Evolutionary conservation across 2,797 vertebrate species (phyloP).

Genomic region (Ispidina picta): DNA sequence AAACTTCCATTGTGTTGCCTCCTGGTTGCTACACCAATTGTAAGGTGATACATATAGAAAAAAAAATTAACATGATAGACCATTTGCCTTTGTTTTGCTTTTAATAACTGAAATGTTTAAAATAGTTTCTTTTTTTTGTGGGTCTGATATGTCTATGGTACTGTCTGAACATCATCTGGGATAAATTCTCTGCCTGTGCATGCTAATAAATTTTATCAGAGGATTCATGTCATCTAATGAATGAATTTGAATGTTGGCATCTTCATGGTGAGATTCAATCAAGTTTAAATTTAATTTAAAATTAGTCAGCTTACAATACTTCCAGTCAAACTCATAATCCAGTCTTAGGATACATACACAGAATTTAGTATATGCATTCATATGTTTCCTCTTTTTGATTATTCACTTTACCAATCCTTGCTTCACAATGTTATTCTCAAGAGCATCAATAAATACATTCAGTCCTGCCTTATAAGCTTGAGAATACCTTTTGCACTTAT

Average conservation of each 20-base stretch:
- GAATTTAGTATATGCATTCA: conserved; percentile 1
- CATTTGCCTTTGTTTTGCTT: not conserved
- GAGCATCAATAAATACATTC: conserved; percentile 42
- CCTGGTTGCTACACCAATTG: not conserved
- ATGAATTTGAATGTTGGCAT: conserved; percentile 33
- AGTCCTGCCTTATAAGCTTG: conserved; percentile 23
- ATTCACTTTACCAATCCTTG: conserved; percentile 40
- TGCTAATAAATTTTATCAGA: conserved; percentile 33
- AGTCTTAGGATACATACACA: not conserved
- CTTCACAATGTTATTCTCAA: conserved; percentile 41
- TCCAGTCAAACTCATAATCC: not conserved
- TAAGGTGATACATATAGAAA: not conserved
- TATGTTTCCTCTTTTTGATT: conserved; percentile 28
- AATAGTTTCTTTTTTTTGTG: not conserved
- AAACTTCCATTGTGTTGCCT: conserved; percentile 52
- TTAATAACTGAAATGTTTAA: not conserved
- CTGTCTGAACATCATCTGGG: not conserved
- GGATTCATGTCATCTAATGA: conserved; percentile 52
- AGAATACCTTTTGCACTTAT: conserved; percentile 26
- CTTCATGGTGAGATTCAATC: conserved; percentile 40
- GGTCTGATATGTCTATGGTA: not conserved
- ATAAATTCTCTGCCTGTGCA: conserved; percentile 15
- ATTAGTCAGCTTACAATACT: conserved; percentile 7
- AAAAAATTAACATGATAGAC: not conserved
- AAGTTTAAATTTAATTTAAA: conserved; percentile 37